phyloP scores from a whole-genome alignment of 2,113 vertebrate species.

The Tympanuchus pallidicinctus region DNA sequence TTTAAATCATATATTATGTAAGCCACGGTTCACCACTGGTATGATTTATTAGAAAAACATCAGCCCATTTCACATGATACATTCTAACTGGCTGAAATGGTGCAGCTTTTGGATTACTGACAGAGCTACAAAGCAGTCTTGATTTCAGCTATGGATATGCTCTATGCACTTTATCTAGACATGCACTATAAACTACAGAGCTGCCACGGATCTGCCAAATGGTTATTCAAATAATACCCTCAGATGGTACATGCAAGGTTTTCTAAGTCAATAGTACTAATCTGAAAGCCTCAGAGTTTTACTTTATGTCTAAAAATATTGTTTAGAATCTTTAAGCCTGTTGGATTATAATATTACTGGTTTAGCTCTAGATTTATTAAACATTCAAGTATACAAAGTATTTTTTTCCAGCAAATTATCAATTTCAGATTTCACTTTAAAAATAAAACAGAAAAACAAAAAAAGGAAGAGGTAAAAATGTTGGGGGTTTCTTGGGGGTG shows the following conservation, averaged over 20 bases:
- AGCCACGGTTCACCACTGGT: not conserved
- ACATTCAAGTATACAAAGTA: not conserved
- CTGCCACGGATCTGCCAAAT: not conserved
- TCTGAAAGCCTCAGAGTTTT: not conserved
- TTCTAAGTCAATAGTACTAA: not conserved
- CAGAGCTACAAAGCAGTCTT: not conserved
- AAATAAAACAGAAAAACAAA: not conserved
- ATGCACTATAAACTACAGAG: not conserved
- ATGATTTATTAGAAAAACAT: not conserved
- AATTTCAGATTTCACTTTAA: not conserved
- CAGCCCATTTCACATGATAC: not conserved
- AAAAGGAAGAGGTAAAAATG: not conserved
- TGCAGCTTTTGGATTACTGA: not conserved
- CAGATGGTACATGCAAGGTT: slow-evolving; percentile 23
- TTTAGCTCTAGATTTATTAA: not conserved
- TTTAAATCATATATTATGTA: not conserved
- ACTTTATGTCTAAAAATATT: not conserved
- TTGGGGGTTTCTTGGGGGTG: not conserved
- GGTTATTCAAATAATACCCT: not conserved
- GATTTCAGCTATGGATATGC: not conserved
- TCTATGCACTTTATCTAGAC: not conserved
- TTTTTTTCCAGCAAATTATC: not conserved
- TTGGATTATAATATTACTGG: not conserved
- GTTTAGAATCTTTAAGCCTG: not conserved
- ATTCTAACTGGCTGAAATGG: not conserved